These are phyloP conservation scores for Hoplias malabaricus DNA, from an alignment of 2,113 vertebrate genomes.

Conservation along the genomic window DNA sequence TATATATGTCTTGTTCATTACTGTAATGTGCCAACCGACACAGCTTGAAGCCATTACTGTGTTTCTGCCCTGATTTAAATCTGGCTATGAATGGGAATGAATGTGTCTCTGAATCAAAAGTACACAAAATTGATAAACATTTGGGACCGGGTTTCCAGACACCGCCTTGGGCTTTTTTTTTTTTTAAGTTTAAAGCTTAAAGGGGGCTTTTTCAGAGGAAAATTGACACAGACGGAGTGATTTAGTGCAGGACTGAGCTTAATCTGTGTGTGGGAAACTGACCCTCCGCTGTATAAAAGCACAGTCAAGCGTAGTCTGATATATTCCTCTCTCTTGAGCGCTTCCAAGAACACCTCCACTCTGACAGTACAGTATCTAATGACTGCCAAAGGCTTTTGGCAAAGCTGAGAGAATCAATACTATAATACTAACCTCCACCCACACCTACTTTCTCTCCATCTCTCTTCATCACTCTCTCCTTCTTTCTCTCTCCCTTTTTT, in stretches of 20 bases:
- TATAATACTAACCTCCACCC: conserved; percentile 37
- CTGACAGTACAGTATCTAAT: conserved; percentile 3
- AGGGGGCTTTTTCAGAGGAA: background rate
- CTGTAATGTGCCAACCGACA: too few relatives aligned
- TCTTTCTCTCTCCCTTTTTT: background rate
- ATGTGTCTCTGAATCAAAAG: background rate
- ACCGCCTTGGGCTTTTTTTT: background rate
- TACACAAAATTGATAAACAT: background rate
- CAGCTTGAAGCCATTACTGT: too few relatives aligned
- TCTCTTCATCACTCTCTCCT: conserved; percentile 1
- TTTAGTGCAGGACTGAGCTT: background rate
- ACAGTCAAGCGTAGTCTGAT: conserved; percentile 4
- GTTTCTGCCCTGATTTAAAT: too few relatives aligned
- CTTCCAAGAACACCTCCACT: conserved; percentile 14
- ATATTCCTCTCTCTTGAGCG: conserved; percentile 3
- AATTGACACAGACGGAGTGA: background rate
- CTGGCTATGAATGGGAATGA: background rate
- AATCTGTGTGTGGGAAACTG: conserved; percentile 2
- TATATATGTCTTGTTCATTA: too few relatives aligned
- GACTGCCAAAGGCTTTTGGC: conserved; percentile 35
- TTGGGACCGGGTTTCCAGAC: background rate
- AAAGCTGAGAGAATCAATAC: conserved; percentile 31
- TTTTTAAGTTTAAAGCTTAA: background rate
- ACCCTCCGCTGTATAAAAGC: background rate
- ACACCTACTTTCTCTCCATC: background rate